Conservation (phyloP, 2,113 vertebrate genomes). For the Grallaria varia region DNA sequence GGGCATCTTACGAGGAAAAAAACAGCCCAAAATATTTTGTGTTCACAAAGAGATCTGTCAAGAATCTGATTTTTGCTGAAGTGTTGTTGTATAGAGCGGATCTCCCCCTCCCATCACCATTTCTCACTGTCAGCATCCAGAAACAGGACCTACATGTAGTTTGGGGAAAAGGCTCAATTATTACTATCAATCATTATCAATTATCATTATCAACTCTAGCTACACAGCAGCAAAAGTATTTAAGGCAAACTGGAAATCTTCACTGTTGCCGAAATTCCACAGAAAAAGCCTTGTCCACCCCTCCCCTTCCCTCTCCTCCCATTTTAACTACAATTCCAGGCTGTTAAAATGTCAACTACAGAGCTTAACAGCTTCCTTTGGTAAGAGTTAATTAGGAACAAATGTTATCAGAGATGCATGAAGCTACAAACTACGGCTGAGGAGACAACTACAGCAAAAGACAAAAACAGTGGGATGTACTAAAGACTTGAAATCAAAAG, state of each 20-base stretch:
- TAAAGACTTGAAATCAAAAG: slow-evolving; percentile 65
- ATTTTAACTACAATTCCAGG: not conserved
- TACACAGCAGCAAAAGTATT: not conserved
- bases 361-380: not conserved
- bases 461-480: slow-evolving; percentile 71
- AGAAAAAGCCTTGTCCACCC: not conserved
- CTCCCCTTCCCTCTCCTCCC: not conserved
- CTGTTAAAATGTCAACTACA: not conserved
- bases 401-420: slow-evolving; percentile 65
- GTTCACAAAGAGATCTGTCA: not conserved
- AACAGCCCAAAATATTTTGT: not conserved
- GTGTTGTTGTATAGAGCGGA: too few species aligned
- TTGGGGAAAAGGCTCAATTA: not conserved
- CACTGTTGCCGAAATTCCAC: not conserved
- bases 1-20: not conserved
- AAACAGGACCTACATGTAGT: fast-evolving
- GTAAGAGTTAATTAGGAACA: slow-evolving; percentile 62
- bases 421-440: slow-evolving; percentile 66
- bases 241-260: not conserved
- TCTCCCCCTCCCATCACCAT: not conserved
- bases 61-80: not conserved
- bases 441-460: slow-evolving; percentile 70
- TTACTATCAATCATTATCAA: not conserved
- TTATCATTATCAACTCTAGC: not conserved
- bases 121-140: not conserved